Evolutionary conservation across 2,113 vertebrate species (phyloP), one percentile per base, ranked within the genome.

Genomic region (Hippocampus mohnikei): DNA sequence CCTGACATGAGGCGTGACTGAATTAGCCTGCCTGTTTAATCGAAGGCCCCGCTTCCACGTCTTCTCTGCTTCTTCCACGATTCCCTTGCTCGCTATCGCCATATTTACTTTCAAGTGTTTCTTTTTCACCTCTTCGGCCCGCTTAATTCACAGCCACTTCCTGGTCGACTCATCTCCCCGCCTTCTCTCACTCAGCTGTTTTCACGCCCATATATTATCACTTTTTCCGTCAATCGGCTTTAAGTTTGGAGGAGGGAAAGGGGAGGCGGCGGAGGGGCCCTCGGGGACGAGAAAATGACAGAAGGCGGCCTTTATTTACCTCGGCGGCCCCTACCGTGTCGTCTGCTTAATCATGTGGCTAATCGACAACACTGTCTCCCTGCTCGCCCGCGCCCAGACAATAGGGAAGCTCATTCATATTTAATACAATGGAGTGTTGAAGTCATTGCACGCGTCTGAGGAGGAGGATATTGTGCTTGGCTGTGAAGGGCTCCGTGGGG

Each of bases 301-400:
- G 96, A 96, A 96, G 96, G 95, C 90, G 83, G 89, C 86, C 90
- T 92, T 94, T 95, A 94, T 97, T 98, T 97, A 95, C 96, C 94
- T 95, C 93, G 77, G 86, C 73, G 85, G 86, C 86, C 93, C 88
- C 94, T 92, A 91, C 94, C 90, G 66, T 98, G 95, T 98, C 96
- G 96, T 97, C 95, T 93, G 95, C 90, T 95, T 95, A 96, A 98
- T 96, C 92, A 92, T 95, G 95, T 95, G 94, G 93, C 94, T 98
- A 98, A 98, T 96, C 91, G 81, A 94, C 87, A 88, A 93, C 80
- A 82, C 87, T 11, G 79, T 90, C 90, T 92, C 91, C 89, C 91
- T 88, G 90, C 94, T 91, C 91, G 88, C 78, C 76, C 91, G 42
- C 88, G 10, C 84, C 85, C 75, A 83, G 93, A 95, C 94, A 96